These are phyloP conservation scores for Slavum lentiscoides DNA, from an alignment of 2,888 invertebrate species.

Conservation along the genomic window DNA sequence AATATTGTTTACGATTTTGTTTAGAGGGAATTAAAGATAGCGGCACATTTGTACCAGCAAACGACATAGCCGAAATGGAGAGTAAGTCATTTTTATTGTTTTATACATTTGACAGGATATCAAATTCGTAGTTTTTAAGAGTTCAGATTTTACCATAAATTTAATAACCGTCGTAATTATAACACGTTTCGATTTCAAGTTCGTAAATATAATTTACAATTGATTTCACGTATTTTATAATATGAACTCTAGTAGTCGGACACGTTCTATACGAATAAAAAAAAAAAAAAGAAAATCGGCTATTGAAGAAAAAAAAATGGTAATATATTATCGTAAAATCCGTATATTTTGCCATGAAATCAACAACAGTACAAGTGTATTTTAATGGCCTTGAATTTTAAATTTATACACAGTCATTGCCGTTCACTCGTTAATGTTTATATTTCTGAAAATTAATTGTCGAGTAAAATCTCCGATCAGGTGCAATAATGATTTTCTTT, in stretches of 20 bases:
- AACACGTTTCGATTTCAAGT: no score
- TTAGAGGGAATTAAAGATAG: constrained; percentile 61
- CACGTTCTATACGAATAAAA: background rate
- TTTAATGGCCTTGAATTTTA: background rate
- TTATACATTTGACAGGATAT: constrained; percentile 14
- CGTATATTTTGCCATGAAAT: background rate
- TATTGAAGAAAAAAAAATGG: no score
- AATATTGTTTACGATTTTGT: constrained; percentile 76
- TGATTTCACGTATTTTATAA: background rate
- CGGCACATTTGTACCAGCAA: constrained; percentile 57
- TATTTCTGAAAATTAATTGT: background rate
- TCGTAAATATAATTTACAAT: background rate
- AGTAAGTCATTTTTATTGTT: constrained; percentile 26
- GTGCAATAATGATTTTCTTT: background rate
- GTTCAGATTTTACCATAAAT: background rate
- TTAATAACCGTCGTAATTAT: no score
- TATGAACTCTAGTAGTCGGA: background rate
- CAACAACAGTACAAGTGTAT: background rate
- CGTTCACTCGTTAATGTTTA: background rate
- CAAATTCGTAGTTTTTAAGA: background rate
- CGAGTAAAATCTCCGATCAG: background rate
- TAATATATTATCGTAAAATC: background rate
- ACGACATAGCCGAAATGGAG: constrained; percentile 33
- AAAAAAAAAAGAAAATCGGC: background rate
- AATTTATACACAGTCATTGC: background rate